Conservation (phyloP, 1,140 invertebrate species). For the Drosophila orosa region DNA sequence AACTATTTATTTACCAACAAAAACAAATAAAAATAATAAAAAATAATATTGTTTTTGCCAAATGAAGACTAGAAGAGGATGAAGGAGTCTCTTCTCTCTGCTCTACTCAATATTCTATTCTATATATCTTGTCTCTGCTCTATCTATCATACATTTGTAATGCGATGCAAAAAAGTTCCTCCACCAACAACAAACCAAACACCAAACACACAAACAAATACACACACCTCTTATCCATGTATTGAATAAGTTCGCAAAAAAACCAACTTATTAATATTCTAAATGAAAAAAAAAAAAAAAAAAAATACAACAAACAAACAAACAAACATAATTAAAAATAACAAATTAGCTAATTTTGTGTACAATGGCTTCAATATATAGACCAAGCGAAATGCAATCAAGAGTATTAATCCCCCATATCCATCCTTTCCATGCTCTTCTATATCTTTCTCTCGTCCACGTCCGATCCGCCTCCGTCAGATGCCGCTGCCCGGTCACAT, state of each 20-base stretch:
- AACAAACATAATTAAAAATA: constrained; percentile 71
- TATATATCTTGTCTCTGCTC: constrained; percentile 65
- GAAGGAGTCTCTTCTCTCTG: constrained; percentile 47
- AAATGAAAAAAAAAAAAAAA: constrained; percentile 56
- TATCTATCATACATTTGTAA: constrained; percentile 81
- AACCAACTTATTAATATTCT: constrained; percentile 70
- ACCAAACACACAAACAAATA: constrained; percentile 31
- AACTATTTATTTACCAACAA: constrained; percentile 45
- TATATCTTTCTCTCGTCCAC: constrained; percentile 64
- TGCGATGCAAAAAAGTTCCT: constrained; percentile 80
- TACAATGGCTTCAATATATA: constrained; percentile 82
- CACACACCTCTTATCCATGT: constrained; percentile 68
- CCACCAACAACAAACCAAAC: constrained; percentile 53
- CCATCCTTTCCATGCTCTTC: constrained; percentile 71
- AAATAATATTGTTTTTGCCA: constrained; percentile 51
- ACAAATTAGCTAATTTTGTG: constrained; percentile 82
- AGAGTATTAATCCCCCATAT: constrained; percentile 50
- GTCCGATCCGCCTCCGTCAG: constrained; percentile 26
- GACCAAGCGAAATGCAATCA: constrained; percentile 44
- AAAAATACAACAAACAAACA: too few relatives aligned
- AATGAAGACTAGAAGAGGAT: constrained; percentile 32
- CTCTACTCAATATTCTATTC: constrained; percentile 61
- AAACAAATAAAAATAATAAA: constrained; percentile 21
- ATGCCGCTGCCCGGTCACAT: constrained; percentile 83
- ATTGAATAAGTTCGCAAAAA: constrained; percentile 71